Evolutionary conservation across 2,888 invertebrate genomes (phyloP), one percentile per base, ranked within the genome.

Genomic region (Oscheius onirici): DNA sequence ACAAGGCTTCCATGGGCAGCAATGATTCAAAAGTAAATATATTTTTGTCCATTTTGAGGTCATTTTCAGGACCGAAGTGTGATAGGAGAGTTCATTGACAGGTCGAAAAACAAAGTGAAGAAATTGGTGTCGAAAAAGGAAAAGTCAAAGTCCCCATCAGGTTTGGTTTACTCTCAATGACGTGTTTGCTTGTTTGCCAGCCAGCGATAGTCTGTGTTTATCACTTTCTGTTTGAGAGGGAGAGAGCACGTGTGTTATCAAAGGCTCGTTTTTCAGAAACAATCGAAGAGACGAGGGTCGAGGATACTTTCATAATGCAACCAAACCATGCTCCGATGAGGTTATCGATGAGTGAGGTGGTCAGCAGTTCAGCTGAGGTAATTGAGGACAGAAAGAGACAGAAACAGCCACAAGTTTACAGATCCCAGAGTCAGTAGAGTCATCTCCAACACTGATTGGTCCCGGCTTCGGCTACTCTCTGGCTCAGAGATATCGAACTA

Each of bases 81-180:
- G 60, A 70, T 79, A 34, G 77, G 79, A 15, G 77, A 74, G 10
- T 55, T 82, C 46, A 46, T 82, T 24, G 82, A 80, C 57, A 82
- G 79, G 58, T 80, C 82, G 20, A 82, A 81, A 54, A 73, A 54
- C 61, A 79, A 76, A 44, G 72, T 69, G 6, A 74, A 75, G 34
- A 77, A 78, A 41, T 28, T 81, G 54, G 79, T 79, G 17, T 70
- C 76, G 15, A 51, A 67, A 24, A 65, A 73, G 1, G 65, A 73
- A 55, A 79, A 79, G 67, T 77, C 78, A 43, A 63, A 57, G n/a
- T 72, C 71, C 17, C 74, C 76, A 34, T 34, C 34, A 24, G 71
- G 74, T 74, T 13, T 54, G 41, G 17, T 34, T 34, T 34, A 34
- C n/a, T 17, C 8, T 13, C 3, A 17, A 17, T 46, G 46, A 46